A percentile compares a stretch with the other conserved stretches of the same genome.
phyloP scores from a whole-genome alignment of 2,797 vertebrate genomes.

The Pseudochirops corinnae region DNA sequence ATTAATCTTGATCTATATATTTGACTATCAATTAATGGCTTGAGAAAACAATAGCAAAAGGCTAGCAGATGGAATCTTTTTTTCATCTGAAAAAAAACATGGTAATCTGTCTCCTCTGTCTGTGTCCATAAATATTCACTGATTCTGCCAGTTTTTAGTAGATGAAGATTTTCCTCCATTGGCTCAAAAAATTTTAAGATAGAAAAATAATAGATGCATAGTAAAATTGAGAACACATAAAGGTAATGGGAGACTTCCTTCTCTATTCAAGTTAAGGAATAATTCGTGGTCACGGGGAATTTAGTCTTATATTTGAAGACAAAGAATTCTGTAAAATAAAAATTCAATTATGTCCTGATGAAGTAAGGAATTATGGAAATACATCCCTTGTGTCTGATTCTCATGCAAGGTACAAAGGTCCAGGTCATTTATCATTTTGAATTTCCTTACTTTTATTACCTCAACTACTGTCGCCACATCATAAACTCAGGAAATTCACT shows the following conservation, averaged over 20 bases:
- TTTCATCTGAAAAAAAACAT: slow-evolving; percentile 13
- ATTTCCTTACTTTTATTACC: too few species aligned
- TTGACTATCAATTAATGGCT: background rate
- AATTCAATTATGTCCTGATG: too few species aligned
- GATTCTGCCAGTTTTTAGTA: slow-evolving; percentile 5
- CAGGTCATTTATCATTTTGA: too few species aligned
- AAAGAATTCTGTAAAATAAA: too few species aligned
- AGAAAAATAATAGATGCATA: background rate
- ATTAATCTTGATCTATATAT: background rate
- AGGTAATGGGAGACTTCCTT: background rate
- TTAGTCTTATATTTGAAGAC: too few species aligned
- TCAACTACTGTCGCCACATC: too few species aligned
- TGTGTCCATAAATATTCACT: slow-evolving; percentile 7
- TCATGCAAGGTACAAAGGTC: too few species aligned
- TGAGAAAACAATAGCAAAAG: background rate
- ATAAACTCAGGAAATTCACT: too few species aligned
- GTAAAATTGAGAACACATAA: background rate
- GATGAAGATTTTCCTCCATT: background rate
- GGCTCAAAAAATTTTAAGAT: background rate
- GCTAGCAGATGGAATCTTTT: slow-evolving; percentile 4
- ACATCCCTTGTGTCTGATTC: too few species aligned
- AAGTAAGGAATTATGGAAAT: too few species aligned
- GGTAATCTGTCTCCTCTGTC: background rate
- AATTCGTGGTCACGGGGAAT: too few species aligned
- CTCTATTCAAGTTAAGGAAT: too few species aligned